Conservation (phyloP, 2,888 invertebrate genomes). For the Anoncus sp. region DNA sequence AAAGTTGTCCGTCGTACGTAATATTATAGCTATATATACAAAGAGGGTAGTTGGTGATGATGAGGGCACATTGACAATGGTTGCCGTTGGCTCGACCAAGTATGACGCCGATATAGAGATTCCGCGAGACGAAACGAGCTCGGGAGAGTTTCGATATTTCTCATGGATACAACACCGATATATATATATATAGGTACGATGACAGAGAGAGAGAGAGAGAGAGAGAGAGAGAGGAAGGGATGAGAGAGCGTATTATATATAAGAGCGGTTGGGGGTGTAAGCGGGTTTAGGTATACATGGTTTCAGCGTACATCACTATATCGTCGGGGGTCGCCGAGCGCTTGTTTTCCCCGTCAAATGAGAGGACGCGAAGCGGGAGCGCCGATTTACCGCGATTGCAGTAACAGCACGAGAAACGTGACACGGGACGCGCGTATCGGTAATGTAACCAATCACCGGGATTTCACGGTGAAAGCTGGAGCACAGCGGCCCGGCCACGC, state of each 20-base stretch:
- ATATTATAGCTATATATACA: too few relatives aligned
- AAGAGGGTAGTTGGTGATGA: too few relatives aligned
- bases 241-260: slow-evolving; percentile 23
- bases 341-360: slow-evolving; percentile 76
- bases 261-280: slow-evolving; percentile 12
- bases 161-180: slow-evolving; percentile 3
- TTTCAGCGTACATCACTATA: slow-evolving; percentile 44
- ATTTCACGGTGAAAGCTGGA: slow-evolving; percentile 50
- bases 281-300: slow-evolving; percentile 51
- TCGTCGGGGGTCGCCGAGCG: slow-evolving; percentile 37
- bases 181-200: too few relatives aligned
- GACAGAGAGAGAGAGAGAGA: neutral
- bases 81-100: slow-evolving; percentile 7
- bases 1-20: neutral
- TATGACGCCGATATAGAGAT: slow-evolving; percentile 4
- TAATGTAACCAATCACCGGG: slow-evolving; percentile 83
- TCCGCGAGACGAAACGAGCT: slow-evolving; percentile 17
- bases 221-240: slow-evolving; percentile 5
- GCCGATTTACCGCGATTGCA: slow-evolving; percentile 79
- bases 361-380: slow-evolving; percentile 62
- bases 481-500: too few relatives aligned
- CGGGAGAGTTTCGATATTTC: neutral
- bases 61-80: slow-evolving; percentile 1
- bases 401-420: slow-evolving; percentile 79
- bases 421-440: slow-evolving; percentile 82